phyloP scores from a whole-genome alignment of 2,113 vertebrate genomes.

The Antechinus flavipes region DNA sequence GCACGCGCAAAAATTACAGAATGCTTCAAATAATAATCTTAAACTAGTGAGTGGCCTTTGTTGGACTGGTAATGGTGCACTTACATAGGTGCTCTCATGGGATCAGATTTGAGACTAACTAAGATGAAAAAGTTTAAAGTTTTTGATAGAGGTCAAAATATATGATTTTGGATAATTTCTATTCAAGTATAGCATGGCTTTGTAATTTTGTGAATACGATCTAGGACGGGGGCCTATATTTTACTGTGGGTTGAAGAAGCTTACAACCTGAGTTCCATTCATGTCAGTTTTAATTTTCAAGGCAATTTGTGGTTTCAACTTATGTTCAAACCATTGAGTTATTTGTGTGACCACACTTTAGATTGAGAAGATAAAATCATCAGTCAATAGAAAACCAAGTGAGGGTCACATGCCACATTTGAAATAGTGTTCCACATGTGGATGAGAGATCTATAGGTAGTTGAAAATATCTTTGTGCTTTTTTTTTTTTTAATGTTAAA shows the following conservation, averaged over 20 bases:
- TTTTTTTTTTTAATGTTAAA: background rate
- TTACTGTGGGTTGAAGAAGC: slow-evolving; percentile 53
- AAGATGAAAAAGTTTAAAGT: slow-evolving; percentile 54
- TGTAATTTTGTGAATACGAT: slow-evolving; percentile 51
- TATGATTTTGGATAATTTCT: slow-evolving; percentile 42
- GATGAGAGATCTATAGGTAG: slow-evolving; percentile 34
- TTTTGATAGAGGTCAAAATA: slow-evolving; percentile 44
- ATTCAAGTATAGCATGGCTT: slow-evolving; percentile 12
- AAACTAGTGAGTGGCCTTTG: slow-evolving; percentile 43
- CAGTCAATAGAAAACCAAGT: background rate
- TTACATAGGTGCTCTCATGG: background rate
- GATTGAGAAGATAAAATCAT: background rate
- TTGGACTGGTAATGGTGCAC: slow-evolving; percentile 40
- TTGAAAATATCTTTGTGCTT: slow-evolving; percentile 18
- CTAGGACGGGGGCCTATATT: slow-evolving; percentile 47
- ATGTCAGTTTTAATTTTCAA: slow-evolving; percentile 34
- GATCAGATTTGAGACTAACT: slow-evolving; percentile 53
- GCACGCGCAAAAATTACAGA: background rate
- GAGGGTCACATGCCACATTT: slow-evolving; percentile 37
- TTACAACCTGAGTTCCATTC: slow-evolving; percentile 59
- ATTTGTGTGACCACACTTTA: slow-evolving; percentile 46
- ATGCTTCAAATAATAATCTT: slow-evolving; percentile 46
- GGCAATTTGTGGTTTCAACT: slow-evolving; percentile 60
- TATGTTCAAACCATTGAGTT: slow-evolving; percentile 24
- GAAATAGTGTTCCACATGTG: slow-evolving; percentile 33